Base-by-base conservation (phyloP, 2,888 invertebrate species). In the Tenthredo scrophulariae region DNA sequence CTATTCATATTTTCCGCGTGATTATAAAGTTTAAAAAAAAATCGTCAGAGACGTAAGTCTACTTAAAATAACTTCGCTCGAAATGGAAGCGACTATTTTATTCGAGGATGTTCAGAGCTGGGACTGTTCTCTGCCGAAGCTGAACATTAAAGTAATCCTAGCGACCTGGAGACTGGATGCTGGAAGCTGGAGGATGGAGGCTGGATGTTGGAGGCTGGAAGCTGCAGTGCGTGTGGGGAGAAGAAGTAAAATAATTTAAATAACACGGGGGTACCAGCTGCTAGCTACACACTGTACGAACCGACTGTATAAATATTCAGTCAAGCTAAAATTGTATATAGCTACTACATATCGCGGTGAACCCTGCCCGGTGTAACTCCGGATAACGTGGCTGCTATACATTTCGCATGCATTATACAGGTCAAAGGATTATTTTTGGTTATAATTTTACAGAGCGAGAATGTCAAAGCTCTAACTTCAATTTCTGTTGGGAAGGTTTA, bases 301-400 rank as follows among this genome's bases (percentile, higher is more conserved):
- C 18, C 83, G 83, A 80, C 83, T 83, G 83, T 83, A 83, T 67
- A 67, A 67, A 83, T 83, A 83, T 83, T 83, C 83, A 83, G 67
- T 65, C 22, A 9, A 65, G 46, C 43, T 67, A 67, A 83, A 83
- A 83, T 83, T 83, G 43, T 67, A 65, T 83, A 83, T 58, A 46
- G 65, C 29, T 29, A 70, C 46, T 46, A n/a, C 83, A 40, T 7
- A 40, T 37, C 37, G 40, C 46, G 67, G 22, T 54, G 62, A 58
- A 77, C 54, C 54, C 77, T 37, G 50, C 13, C 29, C n/a, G 18
- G n/a, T 15, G 37, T 40, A 29, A 65, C 80, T 80, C 62, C 50
- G 65, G 62, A 80, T 62, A 62, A 80, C 37, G 22, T 10, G 26
- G 62, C 18, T 40, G n/a, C 80, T 62, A 26, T 37, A 65, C 62